Percentiles rank a stretch among this genome's conserved stretches.
phyloP scores from a whole-genome alignment of 2,888 invertebrate species.

The Arrhopalites spinosus region DNA sequence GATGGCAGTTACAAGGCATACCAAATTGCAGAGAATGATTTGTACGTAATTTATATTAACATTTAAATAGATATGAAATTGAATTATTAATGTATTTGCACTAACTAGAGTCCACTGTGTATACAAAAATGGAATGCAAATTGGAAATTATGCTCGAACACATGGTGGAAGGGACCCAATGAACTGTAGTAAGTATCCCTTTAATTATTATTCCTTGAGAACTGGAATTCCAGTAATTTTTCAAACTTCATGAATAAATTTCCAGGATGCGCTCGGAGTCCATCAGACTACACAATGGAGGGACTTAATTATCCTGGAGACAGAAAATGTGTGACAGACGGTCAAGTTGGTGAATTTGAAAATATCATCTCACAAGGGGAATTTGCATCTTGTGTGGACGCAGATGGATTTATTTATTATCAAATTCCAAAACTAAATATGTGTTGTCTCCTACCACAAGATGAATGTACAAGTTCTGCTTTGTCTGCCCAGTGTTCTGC shows the following conservation, averaged over 20 bases:
- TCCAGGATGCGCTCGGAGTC: slow-evolving; percentile 42
- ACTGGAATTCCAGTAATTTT: neutral
- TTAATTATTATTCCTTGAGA: neutral
- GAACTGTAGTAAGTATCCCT: slow-evolving; percentile 43
- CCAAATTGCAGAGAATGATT: neutral
- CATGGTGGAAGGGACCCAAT: slow-evolving; percentile 34
- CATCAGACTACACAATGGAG: slow-evolving; percentile 21
- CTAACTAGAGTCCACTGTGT: slow-evolving; percentile 44
- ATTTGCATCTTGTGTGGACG: slow-evolving; percentile 46
- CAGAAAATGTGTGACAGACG: neutral
- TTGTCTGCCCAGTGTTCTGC: too few species aligned
- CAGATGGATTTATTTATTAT: slow-evolving; percentile 48
- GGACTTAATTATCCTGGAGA: neutral
- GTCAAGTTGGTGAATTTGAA: slow-evolving; percentile 45
- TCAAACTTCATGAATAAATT: neutral
- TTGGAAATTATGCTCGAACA: slow-evolving; percentile 25
- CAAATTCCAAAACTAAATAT: too few species aligned
- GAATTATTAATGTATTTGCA: too few species aligned
- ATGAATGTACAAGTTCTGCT: too few species aligned
- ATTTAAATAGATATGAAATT: too few species aligned
- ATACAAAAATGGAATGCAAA: slow-evolving; percentile 35
- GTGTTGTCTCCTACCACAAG: too few species aligned
- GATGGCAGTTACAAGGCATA: slow-evolving; percentile 41
- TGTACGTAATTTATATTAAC: slow-evolving; percentile 11
- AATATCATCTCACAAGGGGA: slow-evolving; percentile 36